Conservation (phyloP, 2,797 vertebrate genomes). For the Tokudaia muenninki region DNA sequence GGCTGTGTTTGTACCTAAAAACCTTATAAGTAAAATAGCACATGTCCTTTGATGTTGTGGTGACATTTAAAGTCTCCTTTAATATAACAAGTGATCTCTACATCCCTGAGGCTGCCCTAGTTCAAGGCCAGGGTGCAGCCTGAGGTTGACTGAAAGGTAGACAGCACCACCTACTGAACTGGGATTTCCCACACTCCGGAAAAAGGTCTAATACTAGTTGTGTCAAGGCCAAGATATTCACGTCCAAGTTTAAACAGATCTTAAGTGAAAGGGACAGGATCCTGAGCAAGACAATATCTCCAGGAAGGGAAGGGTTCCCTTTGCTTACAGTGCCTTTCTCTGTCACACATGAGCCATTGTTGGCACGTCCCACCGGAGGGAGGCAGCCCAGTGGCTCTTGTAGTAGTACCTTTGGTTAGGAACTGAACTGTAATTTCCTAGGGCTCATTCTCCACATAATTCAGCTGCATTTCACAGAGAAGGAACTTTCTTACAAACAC, state of each 20-base stretch:
- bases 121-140: background rate
- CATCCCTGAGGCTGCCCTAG: background rate
- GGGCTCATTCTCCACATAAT: background rate
- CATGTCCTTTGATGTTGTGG: background rate
- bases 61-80: constrained; percentile 29
- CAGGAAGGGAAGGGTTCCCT: background rate
- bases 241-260: background rate
- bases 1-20: background rate
- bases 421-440: background rate
- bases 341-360: background rate
- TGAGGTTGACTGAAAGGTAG: constrained; percentile 53
- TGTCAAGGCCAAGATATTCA: background rate
- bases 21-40: background rate
- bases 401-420: background rate
- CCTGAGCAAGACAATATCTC: background rate
- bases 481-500: background rate
- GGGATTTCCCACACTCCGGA: background rate
- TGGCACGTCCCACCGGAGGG: fast-evolving
- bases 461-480: background rate
- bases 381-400: background rate
- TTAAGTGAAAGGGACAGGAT: background rate
- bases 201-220: background rate
- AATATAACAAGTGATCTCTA: background rate
- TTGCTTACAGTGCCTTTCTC: background rate
- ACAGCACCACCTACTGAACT: constrained; percentile 81